Conservation (phyloP, 2,113 vertebrate species). For the Phaethon lepturus region DNA sequence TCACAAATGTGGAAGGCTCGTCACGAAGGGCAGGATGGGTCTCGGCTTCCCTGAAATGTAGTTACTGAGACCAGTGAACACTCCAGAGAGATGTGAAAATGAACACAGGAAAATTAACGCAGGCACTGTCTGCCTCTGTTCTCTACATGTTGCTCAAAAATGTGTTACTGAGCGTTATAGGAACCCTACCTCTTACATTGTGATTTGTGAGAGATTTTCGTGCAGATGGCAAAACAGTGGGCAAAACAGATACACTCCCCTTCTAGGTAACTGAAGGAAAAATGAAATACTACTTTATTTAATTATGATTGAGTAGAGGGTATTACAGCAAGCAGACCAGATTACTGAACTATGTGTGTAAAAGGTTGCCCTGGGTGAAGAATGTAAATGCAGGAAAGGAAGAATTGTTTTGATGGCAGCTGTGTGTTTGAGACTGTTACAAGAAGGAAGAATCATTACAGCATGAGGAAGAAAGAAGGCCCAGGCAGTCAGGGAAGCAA, state of each 20-base stretch:
- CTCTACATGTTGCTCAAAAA: not conserved
- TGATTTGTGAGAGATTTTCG: not conserved
- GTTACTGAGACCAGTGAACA: not conserved
- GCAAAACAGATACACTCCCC: not conserved
- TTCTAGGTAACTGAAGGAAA: not conserved
- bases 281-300: not conserved
- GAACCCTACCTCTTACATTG: not conserved
- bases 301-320: not conserved
- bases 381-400: slow-evolving; percentile 14
- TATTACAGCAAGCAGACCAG: not conserved
- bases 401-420: slow-evolving; percentile 35
- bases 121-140: not conserved
- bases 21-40: not conserved
- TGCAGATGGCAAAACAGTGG: not conserved
- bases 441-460: slow-evolving; percentile 58
- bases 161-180: rapidly evolving
- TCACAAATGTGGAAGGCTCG: not conserved
- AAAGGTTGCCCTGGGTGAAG: not conserved
- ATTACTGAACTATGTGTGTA: not conserved
- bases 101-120: not conserved
- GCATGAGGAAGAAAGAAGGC: slow-evolving; percentile 54
- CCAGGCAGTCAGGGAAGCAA: slow-evolving; percentile 9
- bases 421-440: slow-evolving; percentile 27
- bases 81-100: not conserved
- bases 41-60: not conserved